phyloP scores from a whole-genome alignment of 2,797 vertebrate species.

The Sebastes aleutianus region DNA sequence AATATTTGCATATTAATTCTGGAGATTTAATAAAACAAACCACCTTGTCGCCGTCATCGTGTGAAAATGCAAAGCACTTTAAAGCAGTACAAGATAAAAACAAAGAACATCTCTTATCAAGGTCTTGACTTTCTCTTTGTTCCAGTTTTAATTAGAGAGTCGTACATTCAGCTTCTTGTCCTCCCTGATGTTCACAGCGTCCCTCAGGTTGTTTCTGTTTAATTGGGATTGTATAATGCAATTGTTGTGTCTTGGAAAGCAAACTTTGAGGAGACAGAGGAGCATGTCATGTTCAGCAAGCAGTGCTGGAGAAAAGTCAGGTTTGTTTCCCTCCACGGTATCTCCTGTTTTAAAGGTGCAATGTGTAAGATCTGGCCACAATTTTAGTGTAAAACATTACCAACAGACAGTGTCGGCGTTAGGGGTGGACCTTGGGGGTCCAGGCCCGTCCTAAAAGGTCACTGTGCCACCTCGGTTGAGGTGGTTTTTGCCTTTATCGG shows the following conservation, averaged over 20 bases:
- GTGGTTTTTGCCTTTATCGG: too few species aligned
- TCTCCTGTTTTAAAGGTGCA: not conserved
- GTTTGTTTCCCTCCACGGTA: not conserved
- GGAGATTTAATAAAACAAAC: constrained; percentile 45
- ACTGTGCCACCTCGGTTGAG: too few species aligned
- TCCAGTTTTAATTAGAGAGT: constrained; percentile 26
- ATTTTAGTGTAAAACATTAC: not conserved
- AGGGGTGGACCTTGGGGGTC: rapidly evolving
- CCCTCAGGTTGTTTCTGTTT: constrained; percentile 16
- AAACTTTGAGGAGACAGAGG: not conserved
- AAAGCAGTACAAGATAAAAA: constrained; percentile 21
- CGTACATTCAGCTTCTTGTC: not conserved
- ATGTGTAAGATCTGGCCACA: not conserved
- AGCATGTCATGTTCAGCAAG: not conserved
- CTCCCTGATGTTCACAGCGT: constrained; percentile 7
- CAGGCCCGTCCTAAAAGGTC: too few species aligned
- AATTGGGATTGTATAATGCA: constrained; percentile 4
- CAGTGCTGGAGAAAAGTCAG: too few species aligned
- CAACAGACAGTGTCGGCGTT: not conserved
- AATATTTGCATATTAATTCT: constrained; percentile 44
- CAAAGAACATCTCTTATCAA: constrained; percentile 28
- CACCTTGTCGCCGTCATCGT: constrained; percentile 1
- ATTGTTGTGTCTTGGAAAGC: not conserved
- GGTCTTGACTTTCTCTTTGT: constrained; percentile 36
- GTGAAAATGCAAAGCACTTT: constrained; percentile 42